Evolutionary conservation across 2,797 vertebrate genomes (phyloP).

Genomic region (Simalia tracyae): DNA sequence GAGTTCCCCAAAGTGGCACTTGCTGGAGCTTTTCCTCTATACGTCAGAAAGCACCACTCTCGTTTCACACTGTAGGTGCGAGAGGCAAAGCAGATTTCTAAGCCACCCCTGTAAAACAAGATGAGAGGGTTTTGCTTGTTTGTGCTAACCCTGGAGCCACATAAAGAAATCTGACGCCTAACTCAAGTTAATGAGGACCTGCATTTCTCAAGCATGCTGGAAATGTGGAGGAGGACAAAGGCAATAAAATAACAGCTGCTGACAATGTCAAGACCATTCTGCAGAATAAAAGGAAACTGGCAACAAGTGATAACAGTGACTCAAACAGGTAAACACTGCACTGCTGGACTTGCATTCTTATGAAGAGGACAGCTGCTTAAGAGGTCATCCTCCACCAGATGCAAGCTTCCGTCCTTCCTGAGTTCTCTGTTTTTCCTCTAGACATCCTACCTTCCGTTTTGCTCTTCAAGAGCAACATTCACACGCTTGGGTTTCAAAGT

Average conservation of each 20-base stretch:
- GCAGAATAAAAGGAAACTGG: conserved; percentile 58
- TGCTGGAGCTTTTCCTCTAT: neutral
- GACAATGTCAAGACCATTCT: conserved; percentile 41
- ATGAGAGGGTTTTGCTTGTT: neutral
- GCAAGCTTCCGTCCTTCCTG: rapidly evolving
- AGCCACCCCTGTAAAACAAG: neutral
- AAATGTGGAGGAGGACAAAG: neutral
- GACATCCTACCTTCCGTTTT: neutral
- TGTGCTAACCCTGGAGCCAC: neutral
- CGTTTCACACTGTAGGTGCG: neutral
- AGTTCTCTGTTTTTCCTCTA: neutral
- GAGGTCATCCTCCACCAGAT: neutral
- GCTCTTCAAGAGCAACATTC: neutral
- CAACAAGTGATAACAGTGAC: conserved; percentile 49
- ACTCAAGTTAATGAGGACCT: neutral
- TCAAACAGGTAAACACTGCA: neutral
- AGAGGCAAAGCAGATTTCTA: neutral
- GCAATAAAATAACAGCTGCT: conserved; percentile 53
- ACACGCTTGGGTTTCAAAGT: neutral
- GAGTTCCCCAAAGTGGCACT: neutral
- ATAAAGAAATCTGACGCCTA: neutral
- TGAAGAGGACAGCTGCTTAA: neutral
- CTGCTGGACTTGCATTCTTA: neutral
- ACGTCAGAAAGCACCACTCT: neutral
- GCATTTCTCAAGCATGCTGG: neutral